A percentile compares a stretch with the other conserved stretches of the same genome.
Evolutionary conservation across 2,797 vertebrate species (phyloP).

Genomic region (Brachymystax lenok): DNA sequence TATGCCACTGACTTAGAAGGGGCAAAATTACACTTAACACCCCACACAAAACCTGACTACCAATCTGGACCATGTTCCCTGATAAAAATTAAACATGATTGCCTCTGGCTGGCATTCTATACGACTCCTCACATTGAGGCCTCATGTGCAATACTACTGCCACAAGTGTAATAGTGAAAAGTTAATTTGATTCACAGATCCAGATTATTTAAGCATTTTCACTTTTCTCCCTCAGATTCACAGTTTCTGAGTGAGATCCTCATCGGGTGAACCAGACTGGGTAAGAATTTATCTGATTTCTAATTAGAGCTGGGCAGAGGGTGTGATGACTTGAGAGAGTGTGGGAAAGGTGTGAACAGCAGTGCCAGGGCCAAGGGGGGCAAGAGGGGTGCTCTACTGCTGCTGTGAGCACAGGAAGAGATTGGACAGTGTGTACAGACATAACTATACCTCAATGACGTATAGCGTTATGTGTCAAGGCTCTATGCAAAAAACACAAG

Average conservation of each 20-base stretch:
- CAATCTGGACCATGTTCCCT: neutral
- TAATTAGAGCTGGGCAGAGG: slow-evolving; percentile 30
- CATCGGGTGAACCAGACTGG: slow-evolving; percentile 15
- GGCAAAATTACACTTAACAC: neutral
- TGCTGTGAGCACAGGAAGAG: slow-evolving; percentile 60
- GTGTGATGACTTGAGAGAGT: slow-evolving; percentile 45
- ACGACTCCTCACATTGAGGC: neutral
- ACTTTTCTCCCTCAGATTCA: neutral
- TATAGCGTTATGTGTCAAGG: slow-evolving; percentile 57
- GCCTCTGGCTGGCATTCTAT: neutral
- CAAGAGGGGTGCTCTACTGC: slow-evolving; percentile 12
- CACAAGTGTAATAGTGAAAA: neutral
- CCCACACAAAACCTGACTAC: neutral
- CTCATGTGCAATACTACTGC: neutral
- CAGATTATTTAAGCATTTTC: neutral
- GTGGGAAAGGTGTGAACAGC: slow-evolving; percentile 54
- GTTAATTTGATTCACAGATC: neutral
- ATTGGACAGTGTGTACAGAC: slow-evolving; percentile 71
- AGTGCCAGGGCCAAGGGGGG: slow-evolving; percentile 3
- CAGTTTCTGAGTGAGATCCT: slow-evolving; percentile 1
- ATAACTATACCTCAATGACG: slow-evolving; percentile 69
- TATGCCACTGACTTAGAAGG: neutral
- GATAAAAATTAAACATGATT: neutral
- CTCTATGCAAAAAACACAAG: slow-evolving; percentile 40
- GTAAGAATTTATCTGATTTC: slow-evolving; percentile 4